Percentiles rank a stretch among this genome's conserved stretches.
phyloP scores from a whole-genome alignment of 2,888 invertebrate genomes.

The Drosophila hawaiiensis region DNA sequence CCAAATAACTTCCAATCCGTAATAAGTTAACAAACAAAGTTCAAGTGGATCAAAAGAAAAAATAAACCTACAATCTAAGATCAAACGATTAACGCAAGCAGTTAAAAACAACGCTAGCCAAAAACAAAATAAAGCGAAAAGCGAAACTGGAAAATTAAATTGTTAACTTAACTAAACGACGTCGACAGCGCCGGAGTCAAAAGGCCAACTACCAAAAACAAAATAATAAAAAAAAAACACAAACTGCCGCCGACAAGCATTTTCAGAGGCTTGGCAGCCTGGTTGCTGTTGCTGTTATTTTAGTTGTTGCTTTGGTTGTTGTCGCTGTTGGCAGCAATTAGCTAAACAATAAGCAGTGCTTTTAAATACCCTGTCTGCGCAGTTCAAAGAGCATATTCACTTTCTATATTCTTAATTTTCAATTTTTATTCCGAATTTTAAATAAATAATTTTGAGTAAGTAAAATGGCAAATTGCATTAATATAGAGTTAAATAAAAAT shows the following conservation, averaged over 20 bases:
- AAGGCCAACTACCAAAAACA: slow-evolving; percentile 41
- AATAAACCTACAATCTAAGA: slow-evolving; percentile 12
- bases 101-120: slow-evolving; percentile 3
- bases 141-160: slow-evolving; percentile 63
- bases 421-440: not conserved
- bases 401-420: not conserved
- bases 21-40: slow-evolving; percentile 58
- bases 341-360: slow-evolving; percentile 50
- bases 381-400: not conserved
- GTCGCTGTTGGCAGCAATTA: slow-evolving; percentile 36
- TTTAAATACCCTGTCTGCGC: slow-evolving; percentile 23
- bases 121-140: slow-evolving; percentile 3
- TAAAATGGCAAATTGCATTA: not conserved
- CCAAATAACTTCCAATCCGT: slow-evolving; percentile 25
- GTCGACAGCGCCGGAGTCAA: slow-evolving; percentile 56
- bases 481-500: not conserved
- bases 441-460: too few species aligned
- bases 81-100: slow-evolving; percentile 31
- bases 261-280: slow-evolving; percentile 15
- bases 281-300: slow-evolving; percentile 1
- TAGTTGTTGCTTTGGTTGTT: slow-evolving; percentile 5
- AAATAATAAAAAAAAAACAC: not conserved
- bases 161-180: slow-evolving; percentile 64
- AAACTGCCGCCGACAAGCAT: slow-evolving; percentile 4
- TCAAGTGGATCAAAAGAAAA: slow-evolving; percentile 47